Base-by-base conservation (phyloP, 30 jellyfish, hydroid and myxozoan species). In the Pseudorhiza aurosa region DNA sequence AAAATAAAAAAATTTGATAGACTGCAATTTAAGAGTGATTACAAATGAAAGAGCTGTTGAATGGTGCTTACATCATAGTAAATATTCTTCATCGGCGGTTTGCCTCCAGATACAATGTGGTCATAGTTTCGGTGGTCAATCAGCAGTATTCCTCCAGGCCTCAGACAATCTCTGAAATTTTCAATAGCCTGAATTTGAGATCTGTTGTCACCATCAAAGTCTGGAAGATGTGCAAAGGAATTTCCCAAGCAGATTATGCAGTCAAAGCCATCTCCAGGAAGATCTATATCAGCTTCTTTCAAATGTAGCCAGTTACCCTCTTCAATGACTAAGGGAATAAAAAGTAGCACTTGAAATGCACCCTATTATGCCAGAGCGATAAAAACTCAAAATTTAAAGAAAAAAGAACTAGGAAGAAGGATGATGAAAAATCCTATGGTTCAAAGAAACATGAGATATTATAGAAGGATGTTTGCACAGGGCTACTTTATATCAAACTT, bases 161-260 rank as follows among this genome's bases (percentile, higher is more conserved):
- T 63, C 27, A 93, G 79, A 26, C 79, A 55, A 53, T 87, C 96
- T 68, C 91, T 68, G 87, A 93, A 93, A 78, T 93, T 93, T 17
- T 67, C 82, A 42, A 93, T 73, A 14, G 98, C 98, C 27, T 58
- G 79, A 37, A 60, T 15, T 65, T 93, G 98, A 21, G 81, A 31
- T 45, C 74, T 69, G 51, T 88, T 97, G 25, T 73, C 94, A 25
- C 98, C 98, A 49, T 93, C 98, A 73, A 93, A 93, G 50, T 93
- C 98, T 2, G 98, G 98, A 45, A 93, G 75, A 80, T 93, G 98
- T 10, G 98, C 98, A 81, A 93, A 93, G 21, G 98, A 93, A 68
- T 93, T 93, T 6, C 98, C 98, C 79, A 93, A 72, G 68, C 98
- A 93, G 17, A 93, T 79, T n/a, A 93, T 55, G 40, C 97, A 95